phyloP scores from a whole-genome alignment of 1,140 invertebrate genomes.

The Drosophila suzukii region DNA sequence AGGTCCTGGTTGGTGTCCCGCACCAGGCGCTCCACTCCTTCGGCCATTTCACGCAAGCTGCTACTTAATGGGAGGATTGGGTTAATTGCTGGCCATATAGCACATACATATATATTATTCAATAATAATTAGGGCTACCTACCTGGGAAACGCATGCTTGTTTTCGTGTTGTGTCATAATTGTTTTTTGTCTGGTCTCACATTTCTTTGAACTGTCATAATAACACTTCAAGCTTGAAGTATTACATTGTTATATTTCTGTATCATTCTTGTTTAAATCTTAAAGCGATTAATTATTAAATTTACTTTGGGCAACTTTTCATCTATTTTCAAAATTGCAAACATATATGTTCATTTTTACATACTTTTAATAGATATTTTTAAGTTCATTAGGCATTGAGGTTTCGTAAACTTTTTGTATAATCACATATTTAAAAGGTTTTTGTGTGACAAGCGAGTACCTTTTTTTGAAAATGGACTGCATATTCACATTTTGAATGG shows the following conservation, averaged over 20 bases:
- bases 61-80: conserved; percentile 3
- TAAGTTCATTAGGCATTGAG: too few relatives aligned
- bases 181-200: background rate
- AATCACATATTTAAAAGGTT: background rate
- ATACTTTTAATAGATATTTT: too few relatives aligned
- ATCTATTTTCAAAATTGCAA: too few relatives aligned
- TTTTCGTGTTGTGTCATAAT: conserved; percentile 57
- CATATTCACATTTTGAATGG: background rate
- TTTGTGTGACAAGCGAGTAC: background rate
- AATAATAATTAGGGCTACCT: background rate
- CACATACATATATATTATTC: background rate
- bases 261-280: too few relatives aligned
- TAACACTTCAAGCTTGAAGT: too few relatives aligned
- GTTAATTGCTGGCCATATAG: background rate
- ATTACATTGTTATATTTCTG: too few relatives aligned
- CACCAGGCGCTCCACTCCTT: conserved; percentile 49
- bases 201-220: background rate
- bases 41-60: conserved; percentile 27
- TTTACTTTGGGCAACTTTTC: too few relatives aligned
- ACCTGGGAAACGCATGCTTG: conserved; percentile 35
- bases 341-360: too few relatives aligned
- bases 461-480: too few relatives aligned
- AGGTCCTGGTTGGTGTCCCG: conserved; percentile 55
- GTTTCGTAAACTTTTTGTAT: too few relatives aligned
- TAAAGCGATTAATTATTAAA: too few relatives aligned